phyloP scores from a whole-genome alignment of 2,113 vertebrate genomes.

The Microtus oregoni region DNA sequence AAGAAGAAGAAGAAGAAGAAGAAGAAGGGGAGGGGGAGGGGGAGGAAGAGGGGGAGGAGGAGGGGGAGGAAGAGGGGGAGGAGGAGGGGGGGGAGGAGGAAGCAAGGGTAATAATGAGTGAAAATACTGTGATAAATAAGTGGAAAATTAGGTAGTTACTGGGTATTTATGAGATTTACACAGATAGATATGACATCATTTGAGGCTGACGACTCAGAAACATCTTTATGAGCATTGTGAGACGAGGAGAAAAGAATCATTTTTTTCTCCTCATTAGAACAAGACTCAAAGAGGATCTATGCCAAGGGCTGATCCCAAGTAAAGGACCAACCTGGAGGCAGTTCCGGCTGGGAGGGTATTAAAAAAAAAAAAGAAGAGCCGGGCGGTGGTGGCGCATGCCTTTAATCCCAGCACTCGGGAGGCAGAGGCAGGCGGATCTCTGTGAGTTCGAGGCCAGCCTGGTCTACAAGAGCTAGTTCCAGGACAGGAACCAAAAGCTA shows the following conservation, averaged over 20 bases:
- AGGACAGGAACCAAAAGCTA: too few relatives aligned
- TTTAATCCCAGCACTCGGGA: too few relatives aligned
- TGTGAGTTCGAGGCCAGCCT: too few relatives aligned
- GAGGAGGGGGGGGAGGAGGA: too few relatives aligned
- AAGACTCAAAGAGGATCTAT: neutral
- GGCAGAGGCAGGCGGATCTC: too few relatives aligned
- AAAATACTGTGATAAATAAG: neutral
- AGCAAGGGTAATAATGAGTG: too few relatives aligned
- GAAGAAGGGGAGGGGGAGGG: too few relatives aligned
- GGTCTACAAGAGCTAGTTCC: too few relatives aligned
- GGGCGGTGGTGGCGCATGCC: too few relatives aligned
- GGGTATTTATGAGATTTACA: neutral
- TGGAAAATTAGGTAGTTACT: neutral
- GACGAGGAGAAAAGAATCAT: neutral
- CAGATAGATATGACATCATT: neutral
- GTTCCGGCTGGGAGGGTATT: neutral
- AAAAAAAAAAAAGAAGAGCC: neutral
- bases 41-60: too few relatives aligned
- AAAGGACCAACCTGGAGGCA: neutral
- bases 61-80: too few relatives aligned
- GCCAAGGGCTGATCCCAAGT: neutral
- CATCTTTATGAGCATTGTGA: neutral
- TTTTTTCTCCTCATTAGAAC: neutral
- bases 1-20: too few relatives aligned
- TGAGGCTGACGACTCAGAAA: neutral